phyloP scores from a whole-genome alignment of 1,140 invertebrate genomes.

The Pseudoatta argentina region DNA sequence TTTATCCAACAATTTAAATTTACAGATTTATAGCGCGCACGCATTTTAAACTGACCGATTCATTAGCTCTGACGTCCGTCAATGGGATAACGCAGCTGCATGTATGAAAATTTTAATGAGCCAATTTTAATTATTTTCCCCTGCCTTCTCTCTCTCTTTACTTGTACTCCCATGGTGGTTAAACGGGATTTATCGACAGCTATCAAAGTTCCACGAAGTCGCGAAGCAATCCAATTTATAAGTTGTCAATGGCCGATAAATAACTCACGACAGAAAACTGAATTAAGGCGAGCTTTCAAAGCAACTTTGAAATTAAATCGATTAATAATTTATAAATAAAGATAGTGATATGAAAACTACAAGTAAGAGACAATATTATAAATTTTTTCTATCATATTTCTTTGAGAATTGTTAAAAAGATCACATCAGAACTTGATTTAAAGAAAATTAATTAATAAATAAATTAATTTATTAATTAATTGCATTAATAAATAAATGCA shows the following conservation, averaged over 20 bases:
- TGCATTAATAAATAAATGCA: not conserved
- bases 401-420: not conserved
- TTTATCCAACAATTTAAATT: conserved; percentile 37
- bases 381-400: not conserved
- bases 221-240: conserved; percentile 61
- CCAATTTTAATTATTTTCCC: conserved; percentile 61
- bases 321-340: conserved; percentile 40
- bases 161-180: conserved; percentile 39
- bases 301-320: conserved; percentile 52
- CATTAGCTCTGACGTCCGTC: conserved; percentile 42
- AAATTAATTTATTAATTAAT: too few species aligned
- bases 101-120: conserved; percentile 60
- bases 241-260: conserved; percentile 61
- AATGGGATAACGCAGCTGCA: conserved; percentile 40
- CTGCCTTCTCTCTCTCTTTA: not conserved
- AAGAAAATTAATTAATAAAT: not conserved
- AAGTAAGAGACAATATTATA: not conserved
- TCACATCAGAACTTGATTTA: not conserved
- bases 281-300: conserved; percentile 40
- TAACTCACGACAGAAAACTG: conserved; percentile 48
- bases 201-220: conserved; percentile 53
- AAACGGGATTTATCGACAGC: conserved; percentile 60
- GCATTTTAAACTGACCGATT: conserved; percentile 1
- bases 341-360: not conserved
- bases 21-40: not conserved